Evolutionary conservation across 2,888 invertebrate species (phyloP), one percentile per base, ranked within the genome.

Genomic region (Lasioglossum malachurum): DNA sequence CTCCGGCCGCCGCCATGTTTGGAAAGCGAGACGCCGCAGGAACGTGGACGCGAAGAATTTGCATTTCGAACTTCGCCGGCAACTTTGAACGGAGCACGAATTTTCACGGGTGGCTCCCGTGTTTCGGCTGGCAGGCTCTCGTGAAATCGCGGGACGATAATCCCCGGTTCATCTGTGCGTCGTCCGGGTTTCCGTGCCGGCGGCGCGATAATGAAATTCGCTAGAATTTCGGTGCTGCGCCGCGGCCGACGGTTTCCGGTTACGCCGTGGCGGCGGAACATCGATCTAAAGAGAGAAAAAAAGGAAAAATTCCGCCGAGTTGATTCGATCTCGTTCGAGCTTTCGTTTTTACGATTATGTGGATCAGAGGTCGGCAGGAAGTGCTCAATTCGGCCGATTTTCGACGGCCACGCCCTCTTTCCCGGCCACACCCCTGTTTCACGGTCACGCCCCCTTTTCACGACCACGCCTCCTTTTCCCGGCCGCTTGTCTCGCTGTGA

Each of bases 21-120:
- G 76, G 73, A 64, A 57, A 69, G 23, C 49, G 46, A 57, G 57
- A 41, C 67, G 60, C 38, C 67, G 64, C 60, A 72, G 46, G 27
- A 44, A 31, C 53, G 74, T 69, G 57, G 60, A 38, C 76, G 77
- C 27, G 74, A 60, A 57, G 57, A 74, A 85, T 80, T 80, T 73
- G 69, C 85, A 71, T 85, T 74, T 41, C 76, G 27, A 76, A 80
- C 46, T 73, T 41, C 31, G 67, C 35, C 60, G 74, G 10, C 57
- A 74, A 85, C 41, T 75, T 72, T 78, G 16, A 31, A 35, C 67
- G 31, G n/a, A 31, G 57, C 73, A 12, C 77, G 69, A 53, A 69
- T 60, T 57, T 84, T 46, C 79, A n/a, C 75, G 78, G 38, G 35
- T n/a, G 35, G 23, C 71, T 35, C 23, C 44, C 38, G 27, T 46